Evolutionary conservation across 2,113 vertebrate species (phyloP).

Genomic region (Dromaius novaehollandiae): DNA sequence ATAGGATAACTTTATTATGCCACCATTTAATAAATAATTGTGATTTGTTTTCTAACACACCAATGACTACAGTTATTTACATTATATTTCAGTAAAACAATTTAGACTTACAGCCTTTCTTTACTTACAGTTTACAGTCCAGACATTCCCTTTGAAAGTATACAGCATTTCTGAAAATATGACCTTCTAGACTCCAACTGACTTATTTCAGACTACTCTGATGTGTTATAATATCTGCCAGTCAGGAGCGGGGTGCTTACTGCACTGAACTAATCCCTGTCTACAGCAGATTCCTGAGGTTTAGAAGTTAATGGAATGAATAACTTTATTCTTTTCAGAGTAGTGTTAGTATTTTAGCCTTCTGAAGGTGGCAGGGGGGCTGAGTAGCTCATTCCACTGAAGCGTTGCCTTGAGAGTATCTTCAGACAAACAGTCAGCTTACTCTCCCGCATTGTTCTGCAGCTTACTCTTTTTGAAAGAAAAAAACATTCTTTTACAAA

Average conservation of each 20-base stretch:
- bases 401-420: neutral
- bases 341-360: neutral
- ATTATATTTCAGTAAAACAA: neutral
- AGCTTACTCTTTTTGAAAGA: neutral
- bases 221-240: conserved; percentile 2
- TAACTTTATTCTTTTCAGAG: conserved; percentile 22
- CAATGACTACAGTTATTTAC: neutral
- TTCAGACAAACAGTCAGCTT: neutral
- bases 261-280: conserved; percentile 4
- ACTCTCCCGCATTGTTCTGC: neutral
- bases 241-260: neutral
- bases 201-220: neutral
- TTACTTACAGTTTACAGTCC: neutral
- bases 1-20: neutral
- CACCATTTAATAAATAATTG: neutral
- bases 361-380: neutral
- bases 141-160: neutral
- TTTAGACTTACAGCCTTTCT: neutral
- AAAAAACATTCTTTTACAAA: neutral
- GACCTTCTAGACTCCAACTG: neutral
- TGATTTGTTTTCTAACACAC: neutral
- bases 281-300: conserved; percentile 28
- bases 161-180: neutral
- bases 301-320: conserved; percentile 1
- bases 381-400: neutral